Evolutionary conservation across 2,113 vertebrate genomes (phyloP).

Genomic region (Sisor rabdophorus): DNA sequence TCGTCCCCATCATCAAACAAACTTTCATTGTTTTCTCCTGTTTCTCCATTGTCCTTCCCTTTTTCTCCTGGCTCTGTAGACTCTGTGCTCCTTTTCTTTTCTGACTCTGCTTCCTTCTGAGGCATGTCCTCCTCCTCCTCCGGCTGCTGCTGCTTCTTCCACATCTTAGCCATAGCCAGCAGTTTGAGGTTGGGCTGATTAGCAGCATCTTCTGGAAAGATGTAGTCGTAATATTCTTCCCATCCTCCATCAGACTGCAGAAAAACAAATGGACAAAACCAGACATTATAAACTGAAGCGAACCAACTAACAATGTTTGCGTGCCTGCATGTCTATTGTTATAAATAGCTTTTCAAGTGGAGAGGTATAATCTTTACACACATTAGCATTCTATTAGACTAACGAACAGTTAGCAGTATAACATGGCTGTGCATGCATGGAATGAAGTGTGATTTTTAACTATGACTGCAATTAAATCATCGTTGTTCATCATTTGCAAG

Average conservation of each 20-base stretch:
- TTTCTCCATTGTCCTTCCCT: not conserved
- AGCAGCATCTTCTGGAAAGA: constrained; percentile 96
- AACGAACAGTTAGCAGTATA: too few species aligned
- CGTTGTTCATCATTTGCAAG: too few species aligned
- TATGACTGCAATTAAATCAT: too few species aligned
- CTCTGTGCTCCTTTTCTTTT: constrained; percentile 20
- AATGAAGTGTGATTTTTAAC: too few species aligned
- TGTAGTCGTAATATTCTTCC: constrained; percentile 98
- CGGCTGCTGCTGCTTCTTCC: constrained; percentile 89
- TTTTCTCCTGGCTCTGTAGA: not conserved
- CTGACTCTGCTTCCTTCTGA: constrained; percentile 48
- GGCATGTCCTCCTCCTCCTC: constrained; percentile 66
- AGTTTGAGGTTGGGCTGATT: constrained; percentile 98
- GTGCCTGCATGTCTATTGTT: not conserved
- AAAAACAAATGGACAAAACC: constrained; percentile 18
- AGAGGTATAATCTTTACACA: not conserved
- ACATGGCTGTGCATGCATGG: too few species aligned
- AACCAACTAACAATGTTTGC: not conserved
- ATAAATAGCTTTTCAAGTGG: too few species aligned
- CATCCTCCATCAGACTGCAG: constrained; percentile 92
- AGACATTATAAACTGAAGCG: constrained; percentile 1
- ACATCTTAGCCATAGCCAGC: constrained; percentile 96
- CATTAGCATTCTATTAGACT: not conserved
- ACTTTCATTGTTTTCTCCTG: constrained; percentile 9
- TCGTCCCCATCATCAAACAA: constrained; percentile 37